phyloP scores from a whole-genome alignment of 92 coral and sea anemone genomes.

The Zoanthus solanderi region DNA sequence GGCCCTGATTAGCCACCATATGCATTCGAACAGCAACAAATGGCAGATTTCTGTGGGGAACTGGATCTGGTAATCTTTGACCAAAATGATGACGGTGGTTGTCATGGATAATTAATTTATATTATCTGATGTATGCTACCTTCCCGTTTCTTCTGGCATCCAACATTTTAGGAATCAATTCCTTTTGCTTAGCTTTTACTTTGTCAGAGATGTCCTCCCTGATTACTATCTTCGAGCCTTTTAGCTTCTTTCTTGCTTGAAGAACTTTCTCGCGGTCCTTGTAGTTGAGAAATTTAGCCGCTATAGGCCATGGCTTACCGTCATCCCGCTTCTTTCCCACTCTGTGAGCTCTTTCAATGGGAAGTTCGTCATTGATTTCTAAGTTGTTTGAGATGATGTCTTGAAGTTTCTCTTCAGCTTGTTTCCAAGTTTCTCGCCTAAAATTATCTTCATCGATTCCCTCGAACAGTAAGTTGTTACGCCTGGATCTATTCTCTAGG shows the following conservation, averaged over 20 bases:
- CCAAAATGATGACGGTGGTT: neutral
- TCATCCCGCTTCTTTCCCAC: neutral
- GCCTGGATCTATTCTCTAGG: neutral
- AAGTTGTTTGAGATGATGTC: too few species aligned
- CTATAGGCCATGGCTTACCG: neutral
- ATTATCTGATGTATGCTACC: neutral
- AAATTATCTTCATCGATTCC: neutral
- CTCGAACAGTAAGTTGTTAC: neutral
- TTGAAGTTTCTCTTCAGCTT: too few species aligned
- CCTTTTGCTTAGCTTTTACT: constrained; percentile 2
- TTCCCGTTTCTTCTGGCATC: neutral
- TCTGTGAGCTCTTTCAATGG: neutral
- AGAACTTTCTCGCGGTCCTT: neutral
- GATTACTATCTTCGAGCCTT: neutral
- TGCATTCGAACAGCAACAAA: too few species aligned
- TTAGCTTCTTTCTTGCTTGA: constrained; percentile 3
- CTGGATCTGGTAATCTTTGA: neutral
- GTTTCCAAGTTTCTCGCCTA: too few species aligned
- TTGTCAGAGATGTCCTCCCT: constrained; percentile 10
- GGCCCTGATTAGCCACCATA: too few species aligned
- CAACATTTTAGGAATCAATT: constrained; percentile 8
- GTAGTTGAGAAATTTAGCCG: constrained; percentile 4
- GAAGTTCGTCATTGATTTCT: too few species aligned
- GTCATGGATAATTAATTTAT: neutral
- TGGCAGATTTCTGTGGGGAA: neutral